phyloP scores from a whole-genome alignment of 1,140 invertebrate species.

The Nomia melanderi region DNA sequence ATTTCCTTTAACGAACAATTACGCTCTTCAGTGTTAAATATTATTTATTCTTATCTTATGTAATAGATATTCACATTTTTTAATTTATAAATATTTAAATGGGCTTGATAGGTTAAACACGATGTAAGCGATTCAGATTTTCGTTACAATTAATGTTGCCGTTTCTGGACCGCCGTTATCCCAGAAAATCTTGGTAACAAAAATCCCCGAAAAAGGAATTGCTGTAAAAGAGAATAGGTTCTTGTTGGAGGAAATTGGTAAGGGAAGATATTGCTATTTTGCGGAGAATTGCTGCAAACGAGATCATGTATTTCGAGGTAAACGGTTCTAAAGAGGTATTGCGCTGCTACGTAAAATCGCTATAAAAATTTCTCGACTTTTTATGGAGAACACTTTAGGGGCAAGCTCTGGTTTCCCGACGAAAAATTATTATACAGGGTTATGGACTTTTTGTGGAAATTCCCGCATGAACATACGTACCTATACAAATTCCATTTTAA shows the following conservation, averaged over 20 bases:
- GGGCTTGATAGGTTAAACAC: background rate
- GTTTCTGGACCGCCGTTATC: background rate
- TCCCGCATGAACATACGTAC: background rate
- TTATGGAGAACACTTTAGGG: background rate
- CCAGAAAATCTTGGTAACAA: background rate
- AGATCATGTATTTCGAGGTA: background rate
- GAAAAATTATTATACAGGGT: no score
- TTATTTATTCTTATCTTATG: no score
- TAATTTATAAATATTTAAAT: no score
- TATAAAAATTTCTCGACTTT: slow-evolving; percentile 14
- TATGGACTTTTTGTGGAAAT: background rate
- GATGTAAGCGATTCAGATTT: background rate
- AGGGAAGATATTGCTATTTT: slow-evolving; percentile 21
- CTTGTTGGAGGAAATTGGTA: background rate
- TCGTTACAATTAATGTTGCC: background rate
- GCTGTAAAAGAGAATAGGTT: background rate
- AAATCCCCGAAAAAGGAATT: background rate
- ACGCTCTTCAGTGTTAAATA: no score
- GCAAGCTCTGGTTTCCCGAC: background rate
- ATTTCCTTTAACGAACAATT: no score
- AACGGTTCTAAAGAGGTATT: slow-evolving; percentile 5
- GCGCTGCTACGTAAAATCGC: background rate
- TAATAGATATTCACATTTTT: no score
- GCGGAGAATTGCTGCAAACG: background rate
- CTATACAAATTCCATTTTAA: background rate